These are phyloP conservation scores for Drosophila mulleri DNA, from an alignment of 2,888 invertebrate genomes.

Conservation along the genomic window DNA sequence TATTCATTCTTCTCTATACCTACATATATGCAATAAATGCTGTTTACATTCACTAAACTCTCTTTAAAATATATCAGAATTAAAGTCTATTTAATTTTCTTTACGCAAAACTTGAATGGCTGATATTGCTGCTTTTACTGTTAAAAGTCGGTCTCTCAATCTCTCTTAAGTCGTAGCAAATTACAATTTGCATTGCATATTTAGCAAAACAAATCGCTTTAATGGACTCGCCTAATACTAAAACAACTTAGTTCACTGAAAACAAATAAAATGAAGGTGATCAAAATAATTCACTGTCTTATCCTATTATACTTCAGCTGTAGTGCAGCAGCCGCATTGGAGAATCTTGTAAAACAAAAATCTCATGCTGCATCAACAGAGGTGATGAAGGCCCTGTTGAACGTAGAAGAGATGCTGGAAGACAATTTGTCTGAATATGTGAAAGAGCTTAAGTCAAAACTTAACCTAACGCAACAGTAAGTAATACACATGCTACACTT, in stretches of 20 bases:
- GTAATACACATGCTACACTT: not conserved
- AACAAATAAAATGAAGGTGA: slow-evolving; percentile 12
- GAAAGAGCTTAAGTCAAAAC: slow-evolving; percentile 26
- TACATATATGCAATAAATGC: too few relatives aligned
- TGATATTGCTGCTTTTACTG: too few relatives aligned
- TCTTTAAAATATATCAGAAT: too few relatives aligned
- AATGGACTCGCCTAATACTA: too few relatives aligned
- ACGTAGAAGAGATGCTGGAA: slow-evolving; percentile 28
- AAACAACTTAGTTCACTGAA: not conserved
- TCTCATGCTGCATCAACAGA: slow-evolving; percentile 34
- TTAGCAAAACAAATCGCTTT: not conserved
- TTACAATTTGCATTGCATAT: not conserved
- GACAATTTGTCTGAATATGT: slow-evolving; percentile 33
- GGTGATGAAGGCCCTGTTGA: slow-evolving; percentile 22
- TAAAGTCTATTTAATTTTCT: too few relatives aligned
- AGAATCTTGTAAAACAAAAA: not conserved
- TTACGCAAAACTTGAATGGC: too few relatives aligned
- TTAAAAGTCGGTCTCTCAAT: not conserved
- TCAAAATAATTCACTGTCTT: not conserved
- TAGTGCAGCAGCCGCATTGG: not conserved
- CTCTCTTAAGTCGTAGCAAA: not conserved
- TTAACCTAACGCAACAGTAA: slow-evolving; percentile 33
- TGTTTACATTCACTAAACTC: too few relatives aligned
- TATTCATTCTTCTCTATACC: not conserved
- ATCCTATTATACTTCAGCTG: not conserved